Conservation (phyloP, 2,113 vertebrate species). For the Gnathonemus longibarbis region DNA sequence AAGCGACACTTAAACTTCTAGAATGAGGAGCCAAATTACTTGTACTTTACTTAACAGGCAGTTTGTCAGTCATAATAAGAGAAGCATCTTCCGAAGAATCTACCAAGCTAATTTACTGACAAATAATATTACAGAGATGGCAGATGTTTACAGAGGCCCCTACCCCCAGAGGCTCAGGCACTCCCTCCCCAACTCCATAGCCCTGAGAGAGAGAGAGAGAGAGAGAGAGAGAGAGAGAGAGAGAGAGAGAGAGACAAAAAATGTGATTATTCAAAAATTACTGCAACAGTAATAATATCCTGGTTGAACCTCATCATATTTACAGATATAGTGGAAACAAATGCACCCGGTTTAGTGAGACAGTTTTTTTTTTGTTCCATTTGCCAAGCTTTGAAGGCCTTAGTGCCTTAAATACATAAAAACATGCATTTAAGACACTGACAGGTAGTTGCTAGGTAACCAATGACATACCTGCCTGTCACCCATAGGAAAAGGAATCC, state of each 20-base stretch:
- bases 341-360: not conserved
- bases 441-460: not conserved
- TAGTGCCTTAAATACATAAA: no score
- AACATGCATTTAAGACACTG: not conserved
- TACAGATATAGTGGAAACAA: not conserved
- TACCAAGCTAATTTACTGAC: not conserved
- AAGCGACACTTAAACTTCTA: not conserved
- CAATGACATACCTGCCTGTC: slow-evolving; percentile 72
- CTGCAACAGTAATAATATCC: not conserved
- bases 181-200: slow-evolving; percentile 86
- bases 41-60: not conserved
- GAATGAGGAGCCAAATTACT: not conserved
- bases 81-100: not conserved
- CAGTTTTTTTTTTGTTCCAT: not conserved
- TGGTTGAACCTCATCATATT: not conserved
- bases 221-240: slow-evolving; percentile 5
- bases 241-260: not conserved
- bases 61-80: not conserved
- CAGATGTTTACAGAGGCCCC: slow-evolving; percentile 32
- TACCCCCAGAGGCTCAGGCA: slow-evolving; percentile 89
- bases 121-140: not conserved
- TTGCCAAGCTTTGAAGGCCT: not conserved
- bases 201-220: slow-evolving; percentile 55
- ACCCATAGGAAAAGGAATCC: slow-evolving; percentile 95
- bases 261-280: not conserved